A percentile compares a stretch with the other conserved stretches of the same genome.
Evolutionary conservation across 1,140 invertebrate genomes (phyloP).

Genomic region (Pseudomyrmex dendroicus): DNA sequence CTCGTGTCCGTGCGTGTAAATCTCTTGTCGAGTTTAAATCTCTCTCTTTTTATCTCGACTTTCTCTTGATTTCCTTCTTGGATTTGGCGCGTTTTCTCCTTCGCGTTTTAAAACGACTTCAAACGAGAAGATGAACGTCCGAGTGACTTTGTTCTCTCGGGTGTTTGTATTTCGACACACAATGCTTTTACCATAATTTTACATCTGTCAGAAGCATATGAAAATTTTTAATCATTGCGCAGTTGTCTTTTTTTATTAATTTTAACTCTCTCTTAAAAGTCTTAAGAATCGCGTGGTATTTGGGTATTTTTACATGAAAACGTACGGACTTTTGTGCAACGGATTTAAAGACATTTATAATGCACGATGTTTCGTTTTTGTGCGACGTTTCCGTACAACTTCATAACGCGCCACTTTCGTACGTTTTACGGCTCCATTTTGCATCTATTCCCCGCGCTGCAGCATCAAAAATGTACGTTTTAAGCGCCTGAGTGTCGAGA

Average conservation of each 20-base stretch:
- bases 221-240: background rate
- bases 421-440: background rate
- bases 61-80: background rate
- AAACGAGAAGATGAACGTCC: background rate
- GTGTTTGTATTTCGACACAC: background rate
- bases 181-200: background rate
- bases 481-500: background rate
- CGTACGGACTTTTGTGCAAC: background rate
- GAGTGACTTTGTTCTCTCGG: background rate
- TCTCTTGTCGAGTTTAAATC: constrained; percentile 3
- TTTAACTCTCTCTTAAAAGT: background rate
- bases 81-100: background rate
- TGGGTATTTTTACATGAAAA: background rate
- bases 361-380: background rate
- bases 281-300: background rate
- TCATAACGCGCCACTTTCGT: background rate
- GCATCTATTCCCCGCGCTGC: background rate
- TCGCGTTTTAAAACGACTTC: background rate
- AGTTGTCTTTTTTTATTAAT: background rate
- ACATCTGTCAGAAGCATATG: background rate
- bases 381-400: background rate
- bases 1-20: background rate
- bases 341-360: background rate
- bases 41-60: background rate
- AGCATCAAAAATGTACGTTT: constrained; percentile 13